Conservation (phyloP, 2,113 vertebrate species). For the Rhea pennata region DNA sequence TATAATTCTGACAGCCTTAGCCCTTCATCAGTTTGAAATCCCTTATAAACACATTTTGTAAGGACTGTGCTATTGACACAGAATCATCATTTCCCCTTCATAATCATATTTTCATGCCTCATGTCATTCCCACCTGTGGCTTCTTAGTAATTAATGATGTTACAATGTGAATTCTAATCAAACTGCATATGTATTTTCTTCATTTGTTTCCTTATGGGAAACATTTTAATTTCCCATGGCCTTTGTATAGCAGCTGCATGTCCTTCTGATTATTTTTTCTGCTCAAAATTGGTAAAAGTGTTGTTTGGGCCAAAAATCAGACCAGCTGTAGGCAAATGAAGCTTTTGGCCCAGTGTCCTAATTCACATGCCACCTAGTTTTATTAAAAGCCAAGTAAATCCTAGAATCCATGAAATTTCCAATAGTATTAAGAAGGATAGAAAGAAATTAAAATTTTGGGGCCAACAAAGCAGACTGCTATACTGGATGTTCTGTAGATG, state of each 20-base stretch:
- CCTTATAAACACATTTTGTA: background rate
- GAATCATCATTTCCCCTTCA: conserved; percentile 23
- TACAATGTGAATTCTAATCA: conserved; percentile 61
- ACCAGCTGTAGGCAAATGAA: background rate
- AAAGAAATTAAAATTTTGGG: background rate
- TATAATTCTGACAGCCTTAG: background rate
- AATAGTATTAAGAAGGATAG: background rate
- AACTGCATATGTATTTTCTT: conserved; percentile 56
- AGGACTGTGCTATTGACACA: conserved; percentile 10
- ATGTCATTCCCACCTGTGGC: conserved; percentile 60
- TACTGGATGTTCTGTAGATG: background rate
- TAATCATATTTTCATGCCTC: conserved; percentile 62
- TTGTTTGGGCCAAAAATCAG: conserved; percentile 10
- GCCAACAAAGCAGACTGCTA: background rate
- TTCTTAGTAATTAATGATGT: conserved; percentile 66
- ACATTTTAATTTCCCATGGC: conserved; percentile 62
- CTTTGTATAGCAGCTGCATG: conserved; percentile 40
- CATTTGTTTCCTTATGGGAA: conserved; percentile 60
- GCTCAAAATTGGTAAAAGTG: conserved; percentile 20
- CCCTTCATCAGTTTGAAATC: background rate
- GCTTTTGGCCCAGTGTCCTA: background rate
- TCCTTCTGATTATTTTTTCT: conserved; percentile 61
- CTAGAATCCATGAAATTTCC: background rate
- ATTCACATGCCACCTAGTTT: background rate
- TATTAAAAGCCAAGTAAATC: conserved; percentile 5